Base-by-base conservation (phyloP, 1,140 invertebrate species). In the Heliconius nattereri region DNA sequence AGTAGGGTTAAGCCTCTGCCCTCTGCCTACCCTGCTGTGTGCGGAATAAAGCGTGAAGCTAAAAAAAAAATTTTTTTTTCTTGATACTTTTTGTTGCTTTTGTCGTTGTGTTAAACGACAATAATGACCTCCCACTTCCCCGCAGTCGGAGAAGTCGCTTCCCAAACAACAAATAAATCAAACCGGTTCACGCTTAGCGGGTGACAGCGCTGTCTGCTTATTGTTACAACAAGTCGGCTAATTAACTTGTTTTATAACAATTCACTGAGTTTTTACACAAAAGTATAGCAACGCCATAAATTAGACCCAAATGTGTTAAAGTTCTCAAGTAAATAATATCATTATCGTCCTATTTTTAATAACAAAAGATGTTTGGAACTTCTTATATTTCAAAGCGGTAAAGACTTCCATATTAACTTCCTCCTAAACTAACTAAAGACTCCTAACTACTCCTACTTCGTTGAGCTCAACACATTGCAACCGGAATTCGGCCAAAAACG, bases 221-320 rank as follows among this genome's bases (percentile, higher is more conserved):
- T 89, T 90, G 86, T 90, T 82, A 84, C 85, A 79, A 77, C 78
- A 81, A 78, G 78, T 78, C 80, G 52, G 75, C 82, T 89, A 90
- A 92, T 92, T 90, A 90, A 86, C 88, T 89, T 90, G 90, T 91
- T 91, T 82, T 76, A 77, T 66, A 77, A 77, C 76, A 77, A 77
- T 77, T 77, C 70, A 77, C 76, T 72, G 71, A 72, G 60, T 66
- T 66, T 66, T 66, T 66, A 66, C 60, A 66, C 26, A 29, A 66
- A 66, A 26, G 23, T 66, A 29, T 26, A 1, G 57, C n/a, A 60
- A 13, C 23, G n/a, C n/a, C 60, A 66, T 66, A 66, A 66, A 66
- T 66, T 66, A 66, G 2, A 66, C 13, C 29, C 26, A 7, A 60
- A 66, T 29, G 60, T 66, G 60, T 66, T 26, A 2, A 66, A 29